Base-by-base conservation (phyloP, 2,797 vertebrate genomes). In the Acrossocheilus wenchowensis region DNA sequence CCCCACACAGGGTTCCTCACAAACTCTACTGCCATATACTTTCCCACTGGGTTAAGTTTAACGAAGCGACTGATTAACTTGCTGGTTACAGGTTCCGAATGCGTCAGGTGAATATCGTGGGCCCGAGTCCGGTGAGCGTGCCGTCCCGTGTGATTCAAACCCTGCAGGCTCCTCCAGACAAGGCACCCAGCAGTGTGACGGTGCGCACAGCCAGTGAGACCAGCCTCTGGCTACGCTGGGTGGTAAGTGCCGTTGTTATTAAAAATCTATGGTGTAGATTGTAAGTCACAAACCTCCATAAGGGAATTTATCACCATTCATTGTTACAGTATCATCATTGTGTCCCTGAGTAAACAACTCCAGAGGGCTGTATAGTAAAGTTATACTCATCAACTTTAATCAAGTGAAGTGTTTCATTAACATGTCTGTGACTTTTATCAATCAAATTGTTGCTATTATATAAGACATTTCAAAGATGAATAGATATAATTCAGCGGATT, bases 121-220 rank as follows among this genome's bases (percentile, higher is more conserved):
- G 98, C 0, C 73, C 96, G 77, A 96, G 98, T 88, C 95, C 97
- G 0, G 89, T 94, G 83, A 99, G 98, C 87, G 93, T 91, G 6
- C 96, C 97, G 8, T 98, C 98, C 54, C 95, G 97, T 7, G 92
- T 97, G 88, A 98, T 99, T 90, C 97, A 98, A 92, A 99, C 98
- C 0, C 92, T 99, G 86, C 97, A 98, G 92, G 97, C 96, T 0
- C 96, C 97, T 0, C 98, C 98, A 0, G 97, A 99, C 1, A 91
- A 95, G 1, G 93, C 95, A 45, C 98, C 98, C 0, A 93, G 95
- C 14, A 97, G 97, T 26, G 90, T 99, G 88, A 97, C 94, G 0
- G 95, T 97, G 66, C 94, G 97, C 82, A 97, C 97, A 0, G 96
- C 97, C 80, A 97, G 97, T 3, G 97, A 98, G 94, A 98, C 97